phyloP scores from a whole-genome alignment of 2,888 invertebrate species.

The Leucophora obtusa region DNA sequence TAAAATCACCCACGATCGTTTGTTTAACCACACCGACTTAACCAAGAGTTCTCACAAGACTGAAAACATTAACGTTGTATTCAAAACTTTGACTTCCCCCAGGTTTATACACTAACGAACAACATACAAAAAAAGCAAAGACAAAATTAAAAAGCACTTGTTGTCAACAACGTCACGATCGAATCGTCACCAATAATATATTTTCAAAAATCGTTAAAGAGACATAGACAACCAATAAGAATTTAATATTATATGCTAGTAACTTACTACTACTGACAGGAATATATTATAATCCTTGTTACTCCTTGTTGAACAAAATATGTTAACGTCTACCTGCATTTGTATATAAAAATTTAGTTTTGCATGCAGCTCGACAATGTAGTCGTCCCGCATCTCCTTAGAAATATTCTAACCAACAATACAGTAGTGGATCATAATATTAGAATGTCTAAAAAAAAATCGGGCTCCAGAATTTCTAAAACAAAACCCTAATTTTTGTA shows the following conservation, averaged over 20 bases:
- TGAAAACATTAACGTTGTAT: slow-evolving; percentile 52
- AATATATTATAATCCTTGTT: slow-evolving; percentile 51
- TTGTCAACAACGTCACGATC: slow-evolving; percentile 56
- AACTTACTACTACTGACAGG: slow-evolving; percentile 19
- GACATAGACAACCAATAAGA: slow-evolving; percentile 42
- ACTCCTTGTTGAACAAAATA: slow-evolving; percentile 35
- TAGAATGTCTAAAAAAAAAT: not conserved
- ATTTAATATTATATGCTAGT: slow-evolving; percentile 7
- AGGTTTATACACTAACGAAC: slow-evolving; percentile 46
- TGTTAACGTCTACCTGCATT: slow-evolving; percentile 24
- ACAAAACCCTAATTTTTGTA: too few species aligned
- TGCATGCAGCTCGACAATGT: slow-evolving; percentile 17
- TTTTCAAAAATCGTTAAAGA: not conserved
- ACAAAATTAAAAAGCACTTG: slow-evolving; percentile 49
- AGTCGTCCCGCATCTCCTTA: slow-evolving; percentile 41
- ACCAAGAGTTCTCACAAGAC: slow-evolving; percentile 57
- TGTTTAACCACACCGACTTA: slow-evolving; percentile 42
- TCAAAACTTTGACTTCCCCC: slow-evolving; percentile 63
- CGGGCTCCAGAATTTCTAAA: too few species aligned
- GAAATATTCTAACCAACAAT: not conserved
- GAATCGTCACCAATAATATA: slow-evolving; percentile 50
- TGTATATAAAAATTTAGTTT: slow-evolving; percentile 10
- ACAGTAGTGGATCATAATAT: slow-evolving; percentile 19
- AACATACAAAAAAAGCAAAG: slow-evolving; percentile 52
- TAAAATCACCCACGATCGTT: not conserved